Evolutionary conservation across 1,140 invertebrate species (phyloP), one percentile per base, ranked within the genome.

Genomic region (Lepidurus apus): DNA sequence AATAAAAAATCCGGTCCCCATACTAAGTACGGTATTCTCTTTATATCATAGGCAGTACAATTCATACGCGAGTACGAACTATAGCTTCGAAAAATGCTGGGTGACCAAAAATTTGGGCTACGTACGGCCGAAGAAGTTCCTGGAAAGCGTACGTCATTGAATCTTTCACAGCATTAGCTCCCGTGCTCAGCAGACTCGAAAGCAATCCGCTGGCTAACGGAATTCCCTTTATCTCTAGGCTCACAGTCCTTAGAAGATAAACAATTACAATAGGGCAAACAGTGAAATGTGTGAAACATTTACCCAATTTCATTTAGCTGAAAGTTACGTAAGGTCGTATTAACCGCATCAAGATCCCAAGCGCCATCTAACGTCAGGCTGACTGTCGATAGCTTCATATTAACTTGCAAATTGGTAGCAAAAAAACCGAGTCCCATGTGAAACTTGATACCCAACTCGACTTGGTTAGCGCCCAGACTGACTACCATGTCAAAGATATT

Each of bases 241-340:
- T 43, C 21, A 78, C 65, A 42, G 77, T 74, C 77, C 77, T 78
- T 42, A 10, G 74, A 43, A 13, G 21, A 9, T 10, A 1, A 53
- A 24, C 21, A 26, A 77, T 9, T 21, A n/a, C 6, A 7, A 7
- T 26, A 34, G 0, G 0, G 8, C 34, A 34, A 77, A 73, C n/a
- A 34, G 42, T 78, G 24, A 78, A 77, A 65, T 53, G 24, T 10
- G 24, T 53, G 17, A 42, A 47, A 10, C 17, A 17, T 17, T 47
- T 78, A 78, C 77, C 77, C 77, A 11, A 78, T 78, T 74, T 78
- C 77, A 26, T 78, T 78, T 10, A 78, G 77, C 5, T 73, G 53
- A 42, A 78, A 42, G 4, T 74, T 11, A 9, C 34, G 17, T 42
- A 78, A 73, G 43, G 42, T 74, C 8, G 43, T 65, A n/a, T 78